A percentile compares a stretch with the other conserved stretches of the same genome.
Conservation (phyloP, 2,888 invertebrate species). For the Lacanobia wlatinum region DNA sequence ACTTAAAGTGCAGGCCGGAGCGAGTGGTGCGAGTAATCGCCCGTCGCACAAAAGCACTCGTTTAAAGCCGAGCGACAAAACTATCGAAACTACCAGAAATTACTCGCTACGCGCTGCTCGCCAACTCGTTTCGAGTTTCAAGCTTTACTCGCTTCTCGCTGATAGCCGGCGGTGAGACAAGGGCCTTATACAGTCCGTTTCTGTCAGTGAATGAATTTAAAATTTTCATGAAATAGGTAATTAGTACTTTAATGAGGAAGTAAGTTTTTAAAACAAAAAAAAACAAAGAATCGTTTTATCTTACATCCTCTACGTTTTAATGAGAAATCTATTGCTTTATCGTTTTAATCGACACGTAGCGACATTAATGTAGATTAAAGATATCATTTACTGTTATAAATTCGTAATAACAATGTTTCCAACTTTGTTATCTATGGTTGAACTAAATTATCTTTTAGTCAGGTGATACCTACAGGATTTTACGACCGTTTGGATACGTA, state of each 20-base stretch:
- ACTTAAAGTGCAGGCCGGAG: too few species aligned
- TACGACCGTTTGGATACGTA: not conserved
- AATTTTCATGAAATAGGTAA: not conserved
- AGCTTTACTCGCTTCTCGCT: too few species aligned
- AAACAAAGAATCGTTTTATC: constrained; percentile 16
- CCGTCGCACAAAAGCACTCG: too few species aligned
- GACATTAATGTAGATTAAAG: constrained; percentile 25
- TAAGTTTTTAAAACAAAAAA: constrained; percentile 5
- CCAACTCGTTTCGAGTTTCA: too few species aligned
- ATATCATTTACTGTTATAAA: constrained; percentile 15
- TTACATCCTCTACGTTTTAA: constrained; percentile 1
- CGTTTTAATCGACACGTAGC: constrained; percentile 17
- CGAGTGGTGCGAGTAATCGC: too few species aligned
- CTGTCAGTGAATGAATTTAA: not conserved
- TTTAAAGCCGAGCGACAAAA: too few species aligned
- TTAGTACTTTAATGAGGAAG: not conserved
- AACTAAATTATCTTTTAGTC: constrained; percentile 12
- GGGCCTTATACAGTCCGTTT: too few species aligned
- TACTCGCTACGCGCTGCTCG: too few species aligned
- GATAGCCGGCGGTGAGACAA: too few species aligned
- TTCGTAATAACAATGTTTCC: constrained; percentile 10
- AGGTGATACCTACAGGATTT: constrained; percentile 25
- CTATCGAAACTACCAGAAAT: too few species aligned
- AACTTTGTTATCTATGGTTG: constrained; percentile 7
- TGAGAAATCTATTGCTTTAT: constrained; percentile 12